Evolutionary conservation across 2,888 invertebrate genomes (phyloP).

Genomic region (Microplitis manilae): DNA sequence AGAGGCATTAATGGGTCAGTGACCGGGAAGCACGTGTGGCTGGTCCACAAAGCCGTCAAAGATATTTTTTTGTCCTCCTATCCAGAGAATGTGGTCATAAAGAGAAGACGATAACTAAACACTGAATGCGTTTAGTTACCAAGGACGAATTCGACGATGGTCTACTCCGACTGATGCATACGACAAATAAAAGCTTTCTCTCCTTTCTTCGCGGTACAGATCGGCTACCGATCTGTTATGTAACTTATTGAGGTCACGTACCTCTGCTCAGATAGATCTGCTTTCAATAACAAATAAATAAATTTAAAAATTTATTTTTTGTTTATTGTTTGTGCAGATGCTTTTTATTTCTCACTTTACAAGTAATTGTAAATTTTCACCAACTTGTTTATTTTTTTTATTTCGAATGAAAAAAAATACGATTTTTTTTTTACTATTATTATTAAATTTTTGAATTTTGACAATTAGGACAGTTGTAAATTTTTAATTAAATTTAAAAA

Average conservation of each 20-base stretch:
- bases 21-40: slow-evolving; percentile 10
- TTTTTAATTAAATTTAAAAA: no score
- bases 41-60: not conserved
- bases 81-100: not conserved
- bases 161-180: not conserved
- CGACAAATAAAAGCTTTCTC: not conserved
- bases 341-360: not conserved
- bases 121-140: not conserved
- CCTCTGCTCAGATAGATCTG: not conserved
- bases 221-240: not conserved
- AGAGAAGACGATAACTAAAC: no score
- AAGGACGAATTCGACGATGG: not conserved
- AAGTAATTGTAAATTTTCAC: not conserved
- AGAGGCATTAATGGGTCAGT: slow-evolving; percentile 13
- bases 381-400: no score
- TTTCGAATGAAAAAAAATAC: no score
- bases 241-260: not conserved
- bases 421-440: no score
- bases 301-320: not conserved
- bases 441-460: no score
- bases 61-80: not conserved
- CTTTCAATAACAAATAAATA: not conserved
- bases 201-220: not conserved
- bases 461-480: no score
- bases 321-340: not conserved